Conservation (phyloP, 2,797 vertebrate species). For the Mormyrus hasselquistii region DNA sequence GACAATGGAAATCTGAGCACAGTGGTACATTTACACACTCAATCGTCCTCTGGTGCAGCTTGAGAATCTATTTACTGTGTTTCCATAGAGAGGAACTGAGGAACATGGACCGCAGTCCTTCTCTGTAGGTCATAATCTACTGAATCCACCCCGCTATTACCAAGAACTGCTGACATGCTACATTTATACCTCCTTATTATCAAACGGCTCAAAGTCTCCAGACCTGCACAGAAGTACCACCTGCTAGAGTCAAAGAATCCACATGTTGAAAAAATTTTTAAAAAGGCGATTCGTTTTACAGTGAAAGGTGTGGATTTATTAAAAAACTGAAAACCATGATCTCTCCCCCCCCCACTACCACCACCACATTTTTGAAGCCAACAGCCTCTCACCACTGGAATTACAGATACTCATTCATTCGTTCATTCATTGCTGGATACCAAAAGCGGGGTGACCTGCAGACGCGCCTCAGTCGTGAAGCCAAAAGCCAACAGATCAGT, state of each 20-base stretch:
- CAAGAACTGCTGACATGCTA: constrained; percentile 34
- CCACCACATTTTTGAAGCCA: constrained; percentile 6
- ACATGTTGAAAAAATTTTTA: constrained; percentile 28
- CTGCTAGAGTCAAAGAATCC: constrained; percentile 35
- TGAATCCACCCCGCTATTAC: constrained; percentile 34
- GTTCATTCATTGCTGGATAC: neutral
- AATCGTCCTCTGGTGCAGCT: constrained; percentile 31
- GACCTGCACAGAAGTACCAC: constrained; percentile 24
- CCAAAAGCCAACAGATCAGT: neutral
- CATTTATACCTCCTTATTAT: constrained; percentile 55
- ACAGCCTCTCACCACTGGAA: neutral
- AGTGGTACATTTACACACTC: constrained; percentile 16
- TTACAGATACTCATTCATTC: neutral
- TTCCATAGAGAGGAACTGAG: constrained; percentile 42
- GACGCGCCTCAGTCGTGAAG: constrained; percentile 7
- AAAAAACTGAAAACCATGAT: constrained; percentile 42
- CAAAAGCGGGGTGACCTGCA: neutral
- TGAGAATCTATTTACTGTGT: constrained; percentile 43
- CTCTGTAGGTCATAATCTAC: constrained; percentile 14
- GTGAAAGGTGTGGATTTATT: constrained; percentile 52
- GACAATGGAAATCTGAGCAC: neutral
- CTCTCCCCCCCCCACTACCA: constrained; percentile 23
- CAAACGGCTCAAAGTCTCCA: constrained; percentile 28
- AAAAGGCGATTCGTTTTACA: constrained; percentile 44
- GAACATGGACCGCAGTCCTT: constrained; percentile 23